Conservation (phyloP, 2,797 vertebrate genomes). For the Eremophila alpestris region DNA sequence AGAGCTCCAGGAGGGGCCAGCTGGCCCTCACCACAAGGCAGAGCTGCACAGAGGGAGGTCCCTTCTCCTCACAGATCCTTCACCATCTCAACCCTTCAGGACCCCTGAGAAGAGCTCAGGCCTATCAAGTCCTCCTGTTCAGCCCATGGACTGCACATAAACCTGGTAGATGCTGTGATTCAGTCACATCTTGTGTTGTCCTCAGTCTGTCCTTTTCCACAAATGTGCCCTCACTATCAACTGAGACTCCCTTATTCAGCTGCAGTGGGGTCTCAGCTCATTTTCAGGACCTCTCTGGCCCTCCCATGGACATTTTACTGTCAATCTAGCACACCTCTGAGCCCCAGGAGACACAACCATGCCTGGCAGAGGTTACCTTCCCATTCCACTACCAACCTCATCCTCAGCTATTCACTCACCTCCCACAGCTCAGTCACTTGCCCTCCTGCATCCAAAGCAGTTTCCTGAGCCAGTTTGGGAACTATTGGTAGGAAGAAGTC, state of each 20-base stretch:
- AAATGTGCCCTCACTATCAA: neutral
- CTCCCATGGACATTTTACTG: neutral
- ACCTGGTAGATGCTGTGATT: neutral
- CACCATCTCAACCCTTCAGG: neutral
- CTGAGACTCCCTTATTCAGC: neutral
- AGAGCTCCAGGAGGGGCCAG: neutral
- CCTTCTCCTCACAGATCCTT: neutral
- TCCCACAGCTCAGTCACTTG: neutral
- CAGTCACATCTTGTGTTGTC: neutral
- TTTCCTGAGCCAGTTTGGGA: neutral
- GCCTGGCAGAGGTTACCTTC: neutral
- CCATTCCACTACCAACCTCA: neutral
- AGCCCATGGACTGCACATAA: neutral
- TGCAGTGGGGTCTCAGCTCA: neutral
- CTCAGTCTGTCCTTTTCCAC: neutral
- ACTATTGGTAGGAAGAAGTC: neutral
- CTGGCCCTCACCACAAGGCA: neutral
- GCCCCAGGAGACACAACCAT: neutral
- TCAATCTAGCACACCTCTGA: neutral
- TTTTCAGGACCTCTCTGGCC: neutral
- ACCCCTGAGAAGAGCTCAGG: neutral
- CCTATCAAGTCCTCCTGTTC: neutral
- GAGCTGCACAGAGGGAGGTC: rapidly evolving
- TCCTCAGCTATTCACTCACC: neutral
- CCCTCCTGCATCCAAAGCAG: neutral